Evolutionary conservation across 2,888 invertebrate genomes (phyloP), one percentile per base, ranked within the genome.

Genomic region (Campopleginae sp.): DNA sequence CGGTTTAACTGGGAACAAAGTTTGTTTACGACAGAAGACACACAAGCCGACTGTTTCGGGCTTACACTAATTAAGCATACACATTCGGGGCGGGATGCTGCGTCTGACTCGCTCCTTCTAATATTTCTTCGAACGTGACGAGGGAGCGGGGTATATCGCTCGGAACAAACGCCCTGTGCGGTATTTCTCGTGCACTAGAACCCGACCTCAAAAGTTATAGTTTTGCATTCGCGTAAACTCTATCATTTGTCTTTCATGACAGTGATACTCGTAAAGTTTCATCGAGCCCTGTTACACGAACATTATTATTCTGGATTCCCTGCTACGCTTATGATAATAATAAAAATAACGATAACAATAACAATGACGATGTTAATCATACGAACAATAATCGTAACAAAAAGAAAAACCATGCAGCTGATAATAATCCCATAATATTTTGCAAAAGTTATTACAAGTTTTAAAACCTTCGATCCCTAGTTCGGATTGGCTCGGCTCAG

Each of bases 61-160:
- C 44, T 44, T 46, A 46, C 58, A 14, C 14, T 27, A 58, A 58
- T 58, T 42, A 12, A 19, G 19, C n/a, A 66, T n/a, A 66, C 19
- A 19, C 44, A 46, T 68, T 68, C 46, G 27, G 46, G 31, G n/a
- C n/a, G n/a, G 68, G 46, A 68, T 46, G 44, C 19, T 58, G 58
- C 23, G 38, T 31, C 38, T 54, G 33, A 33, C 48, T n/a, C 27
- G 54, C 51, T 33, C 33, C 33, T 27, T 79, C 46, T 38, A 42
- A 44, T 63, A 61, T 61, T 79, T 79, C 19, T 38, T 48, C 61
- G n/a, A 79, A 79, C 38, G 79, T 71, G 46, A 79, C 71, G 79
- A 79, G 71, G 27, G 48, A 61, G 48, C 23, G 31, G 27, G 23
- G 17, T 66, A 38, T 23, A 54, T 44, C n/a, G 77, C 48, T 38